Base-by-base conservation (phyloP, 2,797 vertebrate genomes). In the Rhinatrema bivittatum region DNA sequence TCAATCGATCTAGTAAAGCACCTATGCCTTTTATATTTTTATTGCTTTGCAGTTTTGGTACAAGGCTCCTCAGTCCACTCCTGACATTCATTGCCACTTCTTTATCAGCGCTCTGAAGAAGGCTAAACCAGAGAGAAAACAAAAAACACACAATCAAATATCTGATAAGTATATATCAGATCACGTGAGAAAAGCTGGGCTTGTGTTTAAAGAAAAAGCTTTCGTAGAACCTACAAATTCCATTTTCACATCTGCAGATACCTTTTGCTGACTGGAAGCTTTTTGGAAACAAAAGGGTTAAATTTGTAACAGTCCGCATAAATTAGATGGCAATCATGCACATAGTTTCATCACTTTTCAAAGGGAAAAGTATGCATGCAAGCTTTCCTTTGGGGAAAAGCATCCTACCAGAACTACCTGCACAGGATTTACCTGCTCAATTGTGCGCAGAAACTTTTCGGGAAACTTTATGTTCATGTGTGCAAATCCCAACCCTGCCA, bases 101-200 rank as follows among this genome's bases (percentile, higher is more conserved):
- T 54, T 81, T 59, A 27, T 97, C 82, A 2, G 69, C 57, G 39
- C 88, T 91, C 65, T 84, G 88, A 16, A 99, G 83, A 41, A 99
- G 89, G 54, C 95, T 98, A 27, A 14, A 59, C 58, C 28, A 35
- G 28, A 30, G 16, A 32, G 23, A 32, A 21, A 32, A 53, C 15
- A 37, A 15, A 20, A 26, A 25, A 17, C 2, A 15, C 15, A 17
- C 9, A 29, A 25, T 25, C 5, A 13, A 35, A 32, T 31, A 23
- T 30, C 30, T 40, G 12, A 52, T 29, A 39, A 9, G 6, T 17
- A 44, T 23, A 4, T 13, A 1, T 3, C 6, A 51, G 2, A 9
- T 31, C 11, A 35, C 1, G 12, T 9, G 24, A 9, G 22, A 23
- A 10, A 10, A 29, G 17, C 16, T 16, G 15, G 10, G 9, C 11